Evolutionary conservation across 2,888 invertebrate genomes (phyloP).

Genomic region (Macrophya annulata): DNA sequence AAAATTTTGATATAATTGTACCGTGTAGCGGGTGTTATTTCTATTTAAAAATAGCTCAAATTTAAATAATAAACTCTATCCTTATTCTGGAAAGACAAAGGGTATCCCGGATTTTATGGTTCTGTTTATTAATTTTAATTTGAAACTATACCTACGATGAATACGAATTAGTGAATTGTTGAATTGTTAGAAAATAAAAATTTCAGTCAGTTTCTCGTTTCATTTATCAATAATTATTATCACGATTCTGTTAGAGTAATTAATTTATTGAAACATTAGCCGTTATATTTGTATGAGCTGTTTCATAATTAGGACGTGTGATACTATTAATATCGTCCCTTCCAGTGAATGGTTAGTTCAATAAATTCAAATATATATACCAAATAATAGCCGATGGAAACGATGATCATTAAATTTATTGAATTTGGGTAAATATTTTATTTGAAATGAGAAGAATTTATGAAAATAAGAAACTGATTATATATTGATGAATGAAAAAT

Average conservation of each 20-base stretch:
- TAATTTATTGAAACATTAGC: neutral
- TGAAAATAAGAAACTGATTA: no score
- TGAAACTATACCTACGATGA: no score
- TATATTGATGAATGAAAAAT: neutral
- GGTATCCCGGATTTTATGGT: neutral
- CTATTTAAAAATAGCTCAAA: neutral
- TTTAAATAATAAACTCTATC: neutral
- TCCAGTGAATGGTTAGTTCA: neutral
- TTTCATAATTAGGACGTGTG: neutral
- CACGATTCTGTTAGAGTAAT: neutral
- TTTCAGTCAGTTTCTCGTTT: neutral
- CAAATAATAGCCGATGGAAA: neutral
- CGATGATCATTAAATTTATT: neutral
- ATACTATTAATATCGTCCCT: neutral
- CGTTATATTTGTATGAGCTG: neutral
- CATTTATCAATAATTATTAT: neutral
- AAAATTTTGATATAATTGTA: neutral
- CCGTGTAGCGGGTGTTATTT: neutral
- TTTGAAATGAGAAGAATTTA: no score
- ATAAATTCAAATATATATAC: neutral
- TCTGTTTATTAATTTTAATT: neutral
- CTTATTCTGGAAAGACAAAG: neutral
- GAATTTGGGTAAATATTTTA: neutral
- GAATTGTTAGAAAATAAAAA: neutral
- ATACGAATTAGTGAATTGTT: no score